phyloP scores from a whole-genome alignment of 2,797 vertebrate genomes.

The Botia kubotai region DNA sequence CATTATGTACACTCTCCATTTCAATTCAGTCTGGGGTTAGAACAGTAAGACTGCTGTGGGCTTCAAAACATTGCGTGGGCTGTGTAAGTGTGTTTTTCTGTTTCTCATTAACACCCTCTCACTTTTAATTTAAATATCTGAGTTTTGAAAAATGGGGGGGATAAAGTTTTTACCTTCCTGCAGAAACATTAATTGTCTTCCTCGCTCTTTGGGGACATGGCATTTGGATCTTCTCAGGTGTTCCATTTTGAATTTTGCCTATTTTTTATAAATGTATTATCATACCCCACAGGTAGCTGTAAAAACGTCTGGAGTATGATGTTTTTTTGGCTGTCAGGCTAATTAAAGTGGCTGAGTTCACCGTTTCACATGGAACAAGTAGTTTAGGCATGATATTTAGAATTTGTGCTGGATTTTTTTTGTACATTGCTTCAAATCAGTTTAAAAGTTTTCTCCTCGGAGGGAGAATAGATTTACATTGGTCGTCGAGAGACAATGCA shows the following conservation, averaged over 20 bases:
- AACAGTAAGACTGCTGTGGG: conserved; percentile 22
- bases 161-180: conserved; percentile 9
- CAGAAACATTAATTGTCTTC: conserved; percentile 13
- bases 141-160: neutral
- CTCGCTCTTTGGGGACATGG: conserved; percentile 13
- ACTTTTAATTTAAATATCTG: conserved; percentile 6
- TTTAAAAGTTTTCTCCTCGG: neutral
- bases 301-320: conserved; percentile 2
- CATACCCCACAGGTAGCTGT: conserved; percentile 23
- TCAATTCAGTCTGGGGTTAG: conserved; percentile 9
- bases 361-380: neutral
- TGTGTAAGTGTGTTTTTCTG: neutral
- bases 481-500: neutral
- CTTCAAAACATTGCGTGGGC: neutral
- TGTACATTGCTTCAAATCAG: conserved; percentile 7
- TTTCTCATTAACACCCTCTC: conserved; percentile 24
- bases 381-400: conserved; percentile 1
- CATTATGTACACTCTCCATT: neutral
- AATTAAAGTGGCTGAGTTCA: conserved; percentile 32
- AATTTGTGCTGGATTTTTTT: neutral
- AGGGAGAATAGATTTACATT: neutral
- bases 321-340: conserved; percentile 14
- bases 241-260: conserved; percentile 10
- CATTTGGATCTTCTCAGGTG: conserved; percentile 41
- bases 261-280: conserved; percentile 14